Base-by-base conservation (phyloP, 2,113 vertebrate genomes). In the Pteronura brasiliensis region DNA sequence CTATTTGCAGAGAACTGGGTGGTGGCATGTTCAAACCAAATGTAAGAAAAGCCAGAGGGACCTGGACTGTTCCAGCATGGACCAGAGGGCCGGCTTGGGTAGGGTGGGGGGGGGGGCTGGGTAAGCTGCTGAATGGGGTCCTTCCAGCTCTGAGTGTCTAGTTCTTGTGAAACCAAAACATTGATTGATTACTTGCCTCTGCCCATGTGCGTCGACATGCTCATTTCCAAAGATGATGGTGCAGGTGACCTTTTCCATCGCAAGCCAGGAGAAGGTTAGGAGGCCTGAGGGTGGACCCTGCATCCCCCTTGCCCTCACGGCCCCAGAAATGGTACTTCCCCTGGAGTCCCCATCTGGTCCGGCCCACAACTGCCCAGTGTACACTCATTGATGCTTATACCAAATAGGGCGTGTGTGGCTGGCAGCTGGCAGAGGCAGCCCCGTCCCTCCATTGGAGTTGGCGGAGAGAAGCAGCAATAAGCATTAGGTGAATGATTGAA, bases 141-240 rank as follows among this genome's bases (percentile, higher is more conserved):
- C 89, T 93, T 83, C 84, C 29, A 18, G 23, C 93, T 88, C 52
- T 49, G 25, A 93, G 93, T 88, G 63, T 89, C 81, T 79, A 65
- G 25, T 88, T 89, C 81, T 79, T 71, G 25, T 88, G 88, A 97
- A 97, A 96, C 97, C 97, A 98, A 98, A 98, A 97, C 0, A 6
- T 52, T 76, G 90, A 6, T 52, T 76, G 90, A 83, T 85, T 74
- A 21, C 84, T 93, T 94, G 91, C 95, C 92, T 94, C 96, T 90
- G 95, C 85, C 96, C 88, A n/a, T 3, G 3, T 82, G 74, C 88
- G 25, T 81, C 55, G 90, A 97, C 86, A 17, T 57, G 93, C 83
- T 93, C 83, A 90, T 96, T 97, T 96, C 98, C 98, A 98, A 98
- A 98, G 98, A 98, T 36, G 36, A 74, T 77, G 90, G 96, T 86